Evolutionary conservation across 2,113 vertebrate species (phyloP).

Genomic region (Stigmatopora argus): DNA sequence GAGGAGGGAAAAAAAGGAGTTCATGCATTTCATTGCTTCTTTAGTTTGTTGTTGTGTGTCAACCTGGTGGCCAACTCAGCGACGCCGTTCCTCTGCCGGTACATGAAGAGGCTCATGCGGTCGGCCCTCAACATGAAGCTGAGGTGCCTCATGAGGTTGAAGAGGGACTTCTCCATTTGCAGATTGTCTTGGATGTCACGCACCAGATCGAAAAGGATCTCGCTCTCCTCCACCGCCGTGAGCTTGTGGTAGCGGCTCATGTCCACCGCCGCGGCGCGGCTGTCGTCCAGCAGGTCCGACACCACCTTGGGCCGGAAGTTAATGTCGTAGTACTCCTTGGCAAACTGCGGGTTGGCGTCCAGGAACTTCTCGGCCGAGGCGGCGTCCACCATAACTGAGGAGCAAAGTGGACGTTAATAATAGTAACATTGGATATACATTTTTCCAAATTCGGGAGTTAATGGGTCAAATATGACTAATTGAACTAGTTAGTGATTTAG

Average conservation of each 20-base stretch:
- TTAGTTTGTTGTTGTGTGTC: too few species aligned
- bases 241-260: slow-evolving; percentile 62
- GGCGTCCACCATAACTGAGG: slow-evolving; percentile 63
- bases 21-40: too few species aligned
- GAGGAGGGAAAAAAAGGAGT: not conserved
- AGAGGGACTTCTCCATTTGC: slow-evolving; percentile 75
- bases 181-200: slow-evolving; percentile 82
- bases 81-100: slow-evolving; percentile 78
- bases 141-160: slow-evolving; percentile 80
- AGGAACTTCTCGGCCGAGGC: slow-evolving; percentile 80
- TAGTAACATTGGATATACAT: not conserved
- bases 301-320: slow-evolving; percentile 74
- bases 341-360: slow-evolving; percentile 78
- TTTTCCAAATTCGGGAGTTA: too few species aligned
- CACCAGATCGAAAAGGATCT: slow-evolving; percentile 81
- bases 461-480: too few species aligned
- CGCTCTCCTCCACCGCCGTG: slow-evolving; percentile 78
- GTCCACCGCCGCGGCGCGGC: slow-evolving; percentile 62
- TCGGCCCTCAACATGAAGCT: slow-evolving; percentile 78
- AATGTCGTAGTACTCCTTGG: slow-evolving; percentile 77
- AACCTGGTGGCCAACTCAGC: slow-evolving; percentile 79
- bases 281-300: slow-evolving; percentile 68
- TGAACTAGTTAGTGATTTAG: too few species aligned
- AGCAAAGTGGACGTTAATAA: not conserved
- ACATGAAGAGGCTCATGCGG: slow-evolving; percentile 85